Conservation (phyloP, 2,797 vertebrate genomes). For the Helicolenus hilgendorfi region DNA sequence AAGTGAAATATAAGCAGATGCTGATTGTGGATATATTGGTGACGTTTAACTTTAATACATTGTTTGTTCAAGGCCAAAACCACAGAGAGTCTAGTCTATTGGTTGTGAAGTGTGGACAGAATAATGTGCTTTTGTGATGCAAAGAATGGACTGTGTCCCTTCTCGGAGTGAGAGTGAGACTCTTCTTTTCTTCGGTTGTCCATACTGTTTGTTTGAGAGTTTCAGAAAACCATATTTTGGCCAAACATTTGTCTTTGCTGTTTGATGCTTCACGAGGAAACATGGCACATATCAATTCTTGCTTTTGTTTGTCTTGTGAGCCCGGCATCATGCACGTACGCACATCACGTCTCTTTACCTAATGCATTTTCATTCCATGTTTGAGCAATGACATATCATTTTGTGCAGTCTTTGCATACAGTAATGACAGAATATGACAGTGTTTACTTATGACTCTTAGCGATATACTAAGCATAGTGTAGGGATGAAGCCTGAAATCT, state of each 20-base stretch:
- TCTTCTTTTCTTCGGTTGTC: slow-evolving; percentile 88
- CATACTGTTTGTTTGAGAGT: slow-evolving; percentile 62
- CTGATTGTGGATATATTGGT: not conserved
- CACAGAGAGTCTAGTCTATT: slow-evolving; percentile 88
- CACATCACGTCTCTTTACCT: slow-evolving; percentile 91
- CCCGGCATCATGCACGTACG: slow-evolving; percentile 92
- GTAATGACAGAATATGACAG: not conserved
- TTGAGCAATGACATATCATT: not conserved
- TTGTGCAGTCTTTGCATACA: not conserved
- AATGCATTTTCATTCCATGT: slow-evolving; percentile 70
- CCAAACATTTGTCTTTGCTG: slow-evolving; percentile 69
- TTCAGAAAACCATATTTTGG: slow-evolving; percentile 78
- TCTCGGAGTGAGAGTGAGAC: slow-evolving; percentile 84
- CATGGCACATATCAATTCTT: not conserved
- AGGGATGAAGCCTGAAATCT: not conserved
- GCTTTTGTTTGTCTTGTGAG: slow-evolving; percentile 73
- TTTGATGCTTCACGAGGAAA: slow-evolving; percentile 51
- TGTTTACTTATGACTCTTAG: slow-evolving; percentile 1
- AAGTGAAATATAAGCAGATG: not conserved
- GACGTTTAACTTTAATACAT: slow-evolving; percentile 1
- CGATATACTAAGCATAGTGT: not conserved
- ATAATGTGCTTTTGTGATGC: slow-evolving; percentile 94
- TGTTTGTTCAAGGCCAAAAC: slow-evolving; percentile 36
- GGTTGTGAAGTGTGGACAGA: slow-evolving; percentile 93
- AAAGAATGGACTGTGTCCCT: slow-evolving; percentile 91